Evolutionary conservation across 1,140 invertebrate species (phyloP).

Genomic region (Sycobia sp.): DNA sequence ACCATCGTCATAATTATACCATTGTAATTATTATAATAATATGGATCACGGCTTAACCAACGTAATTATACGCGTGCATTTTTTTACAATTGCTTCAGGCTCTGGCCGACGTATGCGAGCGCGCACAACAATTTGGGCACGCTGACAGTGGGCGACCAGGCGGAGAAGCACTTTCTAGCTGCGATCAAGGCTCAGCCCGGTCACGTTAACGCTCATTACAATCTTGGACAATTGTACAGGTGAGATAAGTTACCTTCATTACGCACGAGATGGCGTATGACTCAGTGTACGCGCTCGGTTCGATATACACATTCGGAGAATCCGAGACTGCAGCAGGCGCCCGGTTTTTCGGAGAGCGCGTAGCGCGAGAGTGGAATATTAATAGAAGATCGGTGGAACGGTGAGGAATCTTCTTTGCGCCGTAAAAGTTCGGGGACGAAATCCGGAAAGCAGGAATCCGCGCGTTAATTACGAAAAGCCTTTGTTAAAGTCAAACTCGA

Average conservation of each 20-base stretch:
- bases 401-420: too few relatives aligned
- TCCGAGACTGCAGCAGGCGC: too few relatives aligned
- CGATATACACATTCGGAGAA: too few relatives aligned
- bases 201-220: conserved; percentile 85
- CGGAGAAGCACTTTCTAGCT: conserved; percentile 77
- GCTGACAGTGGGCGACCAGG: conserved; percentile 70
- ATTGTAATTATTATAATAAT: too few relatives aligned
- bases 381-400: neutral
- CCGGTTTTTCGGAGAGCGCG: too few relatives aligned
- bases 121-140: conserved; percentile 90
- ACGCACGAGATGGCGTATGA: too few relatives aligned
- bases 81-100: conserved; percentile 65
- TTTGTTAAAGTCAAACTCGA: conserved; percentile 42
- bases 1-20: too few relatives aligned
- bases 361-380: conserved; percentile 9
- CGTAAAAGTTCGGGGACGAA: neutral
- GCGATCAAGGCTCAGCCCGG: conserved; percentile 76
- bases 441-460: neutral
- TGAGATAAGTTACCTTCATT: too few relatives aligned
- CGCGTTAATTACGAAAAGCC: conserved; percentile 38
- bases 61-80: too few relatives aligned
- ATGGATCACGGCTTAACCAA: too few relatives aligned
- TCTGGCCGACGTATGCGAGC: conserved; percentile 86
- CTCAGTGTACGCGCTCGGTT: too few relatives aligned
- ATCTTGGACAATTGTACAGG: conserved; percentile 84